These are phyloP conservation scores for Prosapia bicincta DNA, from an alignment of 2,888 invertebrate genomes.

Conservation along the genomic window DNA sequence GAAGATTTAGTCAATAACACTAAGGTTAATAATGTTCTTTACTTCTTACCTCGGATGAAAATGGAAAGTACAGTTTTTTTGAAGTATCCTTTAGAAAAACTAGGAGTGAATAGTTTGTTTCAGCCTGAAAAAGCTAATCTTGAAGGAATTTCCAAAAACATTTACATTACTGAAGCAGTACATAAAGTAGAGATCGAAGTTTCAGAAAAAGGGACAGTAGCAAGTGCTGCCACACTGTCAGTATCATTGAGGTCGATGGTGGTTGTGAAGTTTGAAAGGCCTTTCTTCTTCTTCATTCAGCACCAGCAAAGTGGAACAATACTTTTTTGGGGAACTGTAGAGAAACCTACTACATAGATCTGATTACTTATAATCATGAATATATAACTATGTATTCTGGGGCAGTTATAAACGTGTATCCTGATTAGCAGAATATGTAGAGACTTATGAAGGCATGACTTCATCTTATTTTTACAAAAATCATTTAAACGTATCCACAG, in stretches of 20 bases:
- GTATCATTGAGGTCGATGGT: slow-evolving; percentile 53
- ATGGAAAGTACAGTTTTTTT: slow-evolving; percentile 58
- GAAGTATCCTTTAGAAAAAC: slow-evolving; percentile 51
- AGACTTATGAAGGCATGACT: too few species aligned
- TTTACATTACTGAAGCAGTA: slow-evolving; percentile 45
- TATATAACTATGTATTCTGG: too few species aligned
- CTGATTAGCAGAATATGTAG: too few species aligned
- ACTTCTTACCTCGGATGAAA: slow-evolving; percentile 64
- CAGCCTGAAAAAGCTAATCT: slow-evolving; percentile 59
- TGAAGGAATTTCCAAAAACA: slow-evolving; percentile 45
- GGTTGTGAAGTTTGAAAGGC: slow-evolving; percentile 58
- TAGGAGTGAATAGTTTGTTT: slow-evolving; percentile 65
- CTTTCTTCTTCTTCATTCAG: slow-evolving; percentile 71
- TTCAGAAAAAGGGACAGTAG: slow-evolving; percentile 65
- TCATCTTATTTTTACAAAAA: too few species aligned
- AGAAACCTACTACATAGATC: slow-evolving; percentile 59
- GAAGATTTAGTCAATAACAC: slow-evolving; percentile 51
- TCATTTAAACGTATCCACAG: too few species aligned
- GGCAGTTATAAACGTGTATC: too few species aligned
- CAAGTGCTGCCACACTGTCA: slow-evolving; percentile 62
- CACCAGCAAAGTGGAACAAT: slow-evolving; percentile 62
- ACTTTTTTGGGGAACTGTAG: slow-evolving; percentile 67
- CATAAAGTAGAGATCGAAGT: slow-evolving; percentile 48
- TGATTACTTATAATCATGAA: too few species aligned
- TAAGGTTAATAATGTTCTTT: slow-evolving; percentile 43